Percentiles rank a stretch among this genome's conserved stretches.
Evolutionary conservation across 2,888 invertebrate species (phyloP).

Genomic region (Caenorhabditis parvicauda): DNA sequence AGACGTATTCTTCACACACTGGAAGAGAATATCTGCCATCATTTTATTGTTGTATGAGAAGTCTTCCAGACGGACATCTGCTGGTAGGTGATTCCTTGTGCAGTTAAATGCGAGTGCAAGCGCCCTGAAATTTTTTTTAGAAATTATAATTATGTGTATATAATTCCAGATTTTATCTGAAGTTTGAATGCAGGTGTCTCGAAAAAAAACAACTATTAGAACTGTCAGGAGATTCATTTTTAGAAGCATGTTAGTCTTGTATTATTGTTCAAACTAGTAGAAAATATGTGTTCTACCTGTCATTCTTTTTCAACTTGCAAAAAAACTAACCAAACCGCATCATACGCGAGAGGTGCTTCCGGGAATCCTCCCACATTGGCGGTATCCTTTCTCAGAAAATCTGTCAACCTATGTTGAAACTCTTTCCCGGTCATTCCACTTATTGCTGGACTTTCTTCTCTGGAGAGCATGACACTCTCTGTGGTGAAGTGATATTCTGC

Average conservation of each 20-base stretch:
- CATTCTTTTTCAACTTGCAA: not conserved
- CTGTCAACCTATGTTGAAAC: conserved; percentile 81
- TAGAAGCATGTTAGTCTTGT: not conserved
- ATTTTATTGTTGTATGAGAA: conserved; percentile 93
- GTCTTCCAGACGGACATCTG: conserved; percentile 82
- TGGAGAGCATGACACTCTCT: conserved; percentile 97
- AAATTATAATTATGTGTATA: too few species aligned
- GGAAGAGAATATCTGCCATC: conserved; percentile 91
- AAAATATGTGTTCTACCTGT: not conserved
- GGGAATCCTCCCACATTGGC: conserved; percentile 77
- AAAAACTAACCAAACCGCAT: conserved; percentile 81
- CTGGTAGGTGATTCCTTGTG: conserved; percentile 83
- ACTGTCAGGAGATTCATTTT: not conserved
- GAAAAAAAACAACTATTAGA: not conserved
- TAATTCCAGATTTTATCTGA: too few species aligned
- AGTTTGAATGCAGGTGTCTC: too few species aligned
- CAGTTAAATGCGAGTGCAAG: conserved; percentile 95
- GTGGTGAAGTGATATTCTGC: conserved; percentile 97
- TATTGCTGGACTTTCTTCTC: conserved; percentile 83
- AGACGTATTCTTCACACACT: conserved; percentile 95
- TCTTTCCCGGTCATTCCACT: conserved; percentile 70
- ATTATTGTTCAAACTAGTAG: not conserved
- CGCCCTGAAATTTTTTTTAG: conserved; percentile 67
- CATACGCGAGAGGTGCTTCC: conserved; percentile 96
- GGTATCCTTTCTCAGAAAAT: conserved; percentile 76